A percentile compares a stretch with the other conserved stretches of the same genome.
Evolutionary conservation across 2,888 invertebrate species (phyloP).

Genomic region (Hyppa rectilinea): DNA sequence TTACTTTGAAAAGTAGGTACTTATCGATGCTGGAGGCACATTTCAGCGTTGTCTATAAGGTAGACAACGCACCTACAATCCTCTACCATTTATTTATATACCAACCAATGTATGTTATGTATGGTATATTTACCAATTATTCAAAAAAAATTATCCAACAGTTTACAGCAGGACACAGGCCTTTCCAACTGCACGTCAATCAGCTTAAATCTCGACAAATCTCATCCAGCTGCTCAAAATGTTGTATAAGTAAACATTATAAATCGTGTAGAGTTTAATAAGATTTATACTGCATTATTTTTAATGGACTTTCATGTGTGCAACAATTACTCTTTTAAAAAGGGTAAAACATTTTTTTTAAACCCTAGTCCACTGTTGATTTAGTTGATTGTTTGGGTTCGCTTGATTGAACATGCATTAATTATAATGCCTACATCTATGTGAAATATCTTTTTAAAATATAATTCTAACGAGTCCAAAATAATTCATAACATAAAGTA

Average conservation of each 20-base stretch:
- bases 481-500: background rate
- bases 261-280: background rate
- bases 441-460: background rate
- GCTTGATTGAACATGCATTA: conserved; percentile 7
- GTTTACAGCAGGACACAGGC: too few species aligned
- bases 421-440: background rate
- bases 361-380: background rate
- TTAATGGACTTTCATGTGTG: background rate
- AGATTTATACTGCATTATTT: conserved; percentile 18
- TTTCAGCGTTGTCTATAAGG: too few species aligned
- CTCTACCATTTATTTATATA: too few species aligned
- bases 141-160: too few species aligned
- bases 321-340: background rate
- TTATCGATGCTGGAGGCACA: too few species aligned
- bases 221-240: too few species aligned
- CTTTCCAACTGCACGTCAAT: too few species aligned
- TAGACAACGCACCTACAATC: too few species aligned
- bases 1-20: too few species aligned
- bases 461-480: background rate
- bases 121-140: too few species aligned
- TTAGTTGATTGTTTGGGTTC: conserved; percentile 10
- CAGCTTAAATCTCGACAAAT: too few species aligned
- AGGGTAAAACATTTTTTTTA: conserved; percentile 3
- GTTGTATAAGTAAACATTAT: background rate
- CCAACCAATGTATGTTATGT: too few species aligned